Percentiles rank a stretch among this genome's conserved stretches.
These are phyloP conservation scores for Nyctibius grandis DNA, from an alignment of 2,797 vertebrate genomes.

Conservation along the genomic window DNA sequence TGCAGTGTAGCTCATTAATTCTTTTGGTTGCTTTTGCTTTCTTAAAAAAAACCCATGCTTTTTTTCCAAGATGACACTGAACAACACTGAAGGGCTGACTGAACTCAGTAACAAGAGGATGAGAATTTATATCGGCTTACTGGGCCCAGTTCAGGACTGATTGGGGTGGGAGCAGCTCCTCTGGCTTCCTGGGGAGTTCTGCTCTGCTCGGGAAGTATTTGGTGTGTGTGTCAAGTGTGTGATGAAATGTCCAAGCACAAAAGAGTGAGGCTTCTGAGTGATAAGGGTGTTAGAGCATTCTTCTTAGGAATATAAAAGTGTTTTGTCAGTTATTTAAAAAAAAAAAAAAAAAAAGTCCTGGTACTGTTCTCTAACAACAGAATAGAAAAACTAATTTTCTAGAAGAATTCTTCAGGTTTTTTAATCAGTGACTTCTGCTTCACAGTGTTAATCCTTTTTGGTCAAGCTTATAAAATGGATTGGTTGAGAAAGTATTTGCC, in stretches of 20 bases:
- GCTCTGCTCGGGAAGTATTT: neutral
- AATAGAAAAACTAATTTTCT: neutral
- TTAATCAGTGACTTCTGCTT: neutral
- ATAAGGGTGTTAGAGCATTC: neutral
- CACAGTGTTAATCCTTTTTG: neutral
- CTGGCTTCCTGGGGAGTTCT: neutral
- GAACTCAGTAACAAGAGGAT: neutral
- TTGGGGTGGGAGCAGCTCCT: neutral
- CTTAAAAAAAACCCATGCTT: neutral
- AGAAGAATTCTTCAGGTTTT: neutral
- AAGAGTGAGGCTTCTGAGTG: neutral
- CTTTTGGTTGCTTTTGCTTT: slow-evolving; percentile 2
- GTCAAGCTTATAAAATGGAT: neutral
- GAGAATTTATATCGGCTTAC: neutral
- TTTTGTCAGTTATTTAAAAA: neutral
- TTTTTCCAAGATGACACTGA: neutral
- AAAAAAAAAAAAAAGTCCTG: neutral
- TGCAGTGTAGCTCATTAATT: neutral
- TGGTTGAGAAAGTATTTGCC: neutral
- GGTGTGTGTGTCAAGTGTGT: neutral
- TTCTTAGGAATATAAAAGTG: neutral
- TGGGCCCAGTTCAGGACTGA: neutral
- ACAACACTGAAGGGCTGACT: neutral
- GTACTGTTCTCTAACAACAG: neutral
- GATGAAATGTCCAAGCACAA: neutral